Evolutionary conservation across 2,797 vertebrate species (phyloP).

Genomic region (Yasuhikotakia modesta): DNA sequence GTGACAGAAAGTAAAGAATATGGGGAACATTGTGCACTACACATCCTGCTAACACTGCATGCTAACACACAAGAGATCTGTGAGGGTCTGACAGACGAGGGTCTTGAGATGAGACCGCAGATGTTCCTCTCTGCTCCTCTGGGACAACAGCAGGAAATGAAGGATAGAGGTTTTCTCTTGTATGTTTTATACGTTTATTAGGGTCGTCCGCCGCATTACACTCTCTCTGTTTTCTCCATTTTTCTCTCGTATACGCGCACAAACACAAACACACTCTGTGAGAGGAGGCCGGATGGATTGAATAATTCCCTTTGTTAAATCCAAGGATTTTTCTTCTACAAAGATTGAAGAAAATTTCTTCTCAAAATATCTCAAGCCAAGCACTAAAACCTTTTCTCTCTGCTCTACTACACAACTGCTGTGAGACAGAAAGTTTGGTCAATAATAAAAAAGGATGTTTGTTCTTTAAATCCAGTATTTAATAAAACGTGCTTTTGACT

Average conservation of each 20-base stretch:
- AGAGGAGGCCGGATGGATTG: slow-evolving; percentile 56
- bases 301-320: slow-evolving; percentile 69
- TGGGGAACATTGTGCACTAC: neutral
- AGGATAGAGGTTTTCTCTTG: slow-evolving; percentile 61
- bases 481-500: neutral
- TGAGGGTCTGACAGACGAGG: slow-evolving; percentile 56
- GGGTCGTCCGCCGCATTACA: slow-evolving; percentile 12
- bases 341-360: slow-evolving; percentile 63
- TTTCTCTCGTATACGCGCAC: slow-evolving; percentile 20
- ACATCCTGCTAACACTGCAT: neutral
- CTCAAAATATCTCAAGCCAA: slow-evolving; percentile 57
- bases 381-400: slow-evolving; percentile 56
- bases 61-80: too few species aligned
- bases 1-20: neutral
- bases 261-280: slow-evolving; percentile 50
- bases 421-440: neutral
- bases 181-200: slow-evolving; percentile 55
- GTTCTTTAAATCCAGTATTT: neutral
- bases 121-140: slow-evolving; percentile 60
- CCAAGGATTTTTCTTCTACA: slow-evolving; percentile 47
- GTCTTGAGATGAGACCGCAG: slow-evolving; percentile 57
- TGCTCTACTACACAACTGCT: too few species aligned
- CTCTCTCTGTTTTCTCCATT: slow-evolving; percentile 1
- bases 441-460: neutral
- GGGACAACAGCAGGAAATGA: slow-evolving; percentile 63